phyloP scores from a whole-genome alignment of 2,888 invertebrate genomes.

The Sericinus montela region DNA sequence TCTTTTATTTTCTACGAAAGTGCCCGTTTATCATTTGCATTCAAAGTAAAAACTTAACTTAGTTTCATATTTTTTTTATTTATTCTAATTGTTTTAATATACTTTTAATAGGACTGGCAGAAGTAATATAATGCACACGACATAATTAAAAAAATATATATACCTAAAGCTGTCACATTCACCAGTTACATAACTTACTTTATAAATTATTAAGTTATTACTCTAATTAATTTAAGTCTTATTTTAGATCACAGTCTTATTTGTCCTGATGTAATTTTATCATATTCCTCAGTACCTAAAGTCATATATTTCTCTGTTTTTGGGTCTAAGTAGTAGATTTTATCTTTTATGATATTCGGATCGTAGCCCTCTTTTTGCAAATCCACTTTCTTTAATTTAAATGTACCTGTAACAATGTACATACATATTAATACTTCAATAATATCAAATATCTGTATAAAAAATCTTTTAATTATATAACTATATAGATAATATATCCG shows the following conservation, averaged over 20 bases:
- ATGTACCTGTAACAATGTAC: slow-evolving; percentile 86
- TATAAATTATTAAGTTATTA: slow-evolving; percentile 10
- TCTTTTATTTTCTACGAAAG: too few relatives aligned
- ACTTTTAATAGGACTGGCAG: too few relatives aligned
- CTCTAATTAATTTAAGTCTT: slow-evolving; percentile 6
- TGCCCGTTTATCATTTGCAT: too few relatives aligned
- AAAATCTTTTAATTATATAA: too few relatives aligned
- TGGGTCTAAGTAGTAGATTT: slow-evolving; percentile 87
- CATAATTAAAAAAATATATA: too few relatives aligned
- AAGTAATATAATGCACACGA: too few relatives aligned
- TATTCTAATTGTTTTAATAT: too few relatives aligned
- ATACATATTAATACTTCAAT: too few relatives aligned
- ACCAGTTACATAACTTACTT: neutral
- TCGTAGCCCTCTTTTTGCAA: slow-evolving; percentile 95
- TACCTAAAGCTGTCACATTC: neutral
- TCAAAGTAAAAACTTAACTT: too few relatives aligned
- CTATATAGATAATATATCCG: too few relatives aligned
- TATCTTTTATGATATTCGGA: slow-evolving; percentile 84
- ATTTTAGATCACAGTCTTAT: slow-evolving; percentile 82
- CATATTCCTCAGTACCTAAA: slow-evolving; percentile 85
- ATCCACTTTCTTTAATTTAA: slow-evolving; percentile 96
- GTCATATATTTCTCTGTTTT: slow-evolving; percentile 84
- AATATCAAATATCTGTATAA: too few relatives aligned
- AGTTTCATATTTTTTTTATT: too few relatives aligned
- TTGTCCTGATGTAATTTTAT: slow-evolving; percentile 86